Evolutionary conservation across 1,140 invertebrate genomes (phyloP).

Genomic region (Chlorops oryzae): DNA sequence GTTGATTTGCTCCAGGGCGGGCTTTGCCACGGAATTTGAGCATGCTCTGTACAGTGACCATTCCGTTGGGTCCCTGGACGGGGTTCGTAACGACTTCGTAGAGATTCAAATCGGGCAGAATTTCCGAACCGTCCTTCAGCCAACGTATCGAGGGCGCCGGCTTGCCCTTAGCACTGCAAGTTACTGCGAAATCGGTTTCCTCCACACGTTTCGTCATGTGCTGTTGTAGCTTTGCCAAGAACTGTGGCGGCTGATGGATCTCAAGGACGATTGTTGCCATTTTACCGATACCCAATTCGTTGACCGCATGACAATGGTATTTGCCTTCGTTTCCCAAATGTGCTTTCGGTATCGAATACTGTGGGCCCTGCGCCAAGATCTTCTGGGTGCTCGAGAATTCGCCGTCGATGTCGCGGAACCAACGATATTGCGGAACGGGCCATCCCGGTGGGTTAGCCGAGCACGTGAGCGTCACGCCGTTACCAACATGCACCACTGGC

Average conservation of each 20-base stretch:
- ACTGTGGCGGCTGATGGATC: constrained; percentile 80
- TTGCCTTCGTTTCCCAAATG: constrained; percentile 78
- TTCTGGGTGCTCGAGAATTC: constrained; percentile 54
- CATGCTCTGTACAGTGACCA: constrained; percentile 76
- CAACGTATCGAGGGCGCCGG: constrained; percentile 76
- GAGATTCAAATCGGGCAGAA: constrained; percentile 65
- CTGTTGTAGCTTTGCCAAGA: constrained; percentile 75
- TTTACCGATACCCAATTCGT: constrained; percentile 79
- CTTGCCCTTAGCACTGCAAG: constrained; percentile 80
- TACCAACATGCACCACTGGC: constrained; percentile 77
- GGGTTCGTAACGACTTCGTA: constrained; percentile 75
- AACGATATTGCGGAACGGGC: constrained; percentile 79
- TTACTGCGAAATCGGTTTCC: constrained; percentile 71
- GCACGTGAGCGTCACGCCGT: constrained; percentile 77
- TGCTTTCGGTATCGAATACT: constrained; percentile 78
- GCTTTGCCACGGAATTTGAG: constrained; percentile 72
- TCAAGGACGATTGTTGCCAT: constrained; percentile 73
- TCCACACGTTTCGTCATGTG: constrained; percentile 74
- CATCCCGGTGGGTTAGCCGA: constrained; percentile 80
- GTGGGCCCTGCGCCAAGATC: constrained; percentile 66
- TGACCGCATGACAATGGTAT: constrained; percentile 83
- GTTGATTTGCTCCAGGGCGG: constrained; percentile 65
- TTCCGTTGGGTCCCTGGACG: constrained; percentile 65
- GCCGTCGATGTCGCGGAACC: constrained; percentile 74
- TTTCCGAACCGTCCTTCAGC: constrained; percentile 78